A percentile compares a stretch with the other conserved stretches of the same genome.
phyloP scores from a whole-genome alignment of 2,113 vertebrate genomes.

The Lamprotornis superbus region DNA sequence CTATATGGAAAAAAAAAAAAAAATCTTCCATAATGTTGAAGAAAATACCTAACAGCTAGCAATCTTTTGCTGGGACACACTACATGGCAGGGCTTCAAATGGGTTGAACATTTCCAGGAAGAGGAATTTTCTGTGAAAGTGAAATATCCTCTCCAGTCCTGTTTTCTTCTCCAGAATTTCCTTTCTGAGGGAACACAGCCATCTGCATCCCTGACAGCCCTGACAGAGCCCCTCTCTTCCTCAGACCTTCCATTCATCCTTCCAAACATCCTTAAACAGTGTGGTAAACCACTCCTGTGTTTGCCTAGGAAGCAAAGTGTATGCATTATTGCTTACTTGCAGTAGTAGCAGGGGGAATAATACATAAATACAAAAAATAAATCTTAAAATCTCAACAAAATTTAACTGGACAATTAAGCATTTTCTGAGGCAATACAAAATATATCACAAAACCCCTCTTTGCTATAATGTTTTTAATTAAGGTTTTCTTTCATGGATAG shows the following conservation, averaged over 20 bases:
- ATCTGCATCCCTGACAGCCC: slow-evolving; percentile 68
- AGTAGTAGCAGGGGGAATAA: fast-evolving
- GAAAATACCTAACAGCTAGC: neutral
- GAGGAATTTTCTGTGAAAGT: neutral
- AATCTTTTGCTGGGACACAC: neutral
- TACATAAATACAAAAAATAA: neutral
- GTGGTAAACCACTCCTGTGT: slow-evolving; percentile 70
- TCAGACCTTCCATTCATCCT: slow-evolving; percentile 68
- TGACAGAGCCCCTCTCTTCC: neutral
- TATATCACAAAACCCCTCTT: neutral
- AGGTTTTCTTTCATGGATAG: neutral
- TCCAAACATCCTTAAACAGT: slow-evolving; percentile 72
- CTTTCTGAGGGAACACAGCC: slow-evolving; percentile 43
- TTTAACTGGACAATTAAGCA: neutral
- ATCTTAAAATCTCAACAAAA: neutral
- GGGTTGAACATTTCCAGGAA: neutral
- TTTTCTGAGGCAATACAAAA: neutral
- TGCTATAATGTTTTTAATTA: neutral
- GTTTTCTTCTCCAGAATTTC: slow-evolving; percentile 37
- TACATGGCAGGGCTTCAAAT: neutral
- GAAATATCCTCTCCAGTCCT: neutral
- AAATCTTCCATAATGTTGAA: neutral
- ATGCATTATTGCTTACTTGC: neutral
- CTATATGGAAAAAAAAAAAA: neutral
- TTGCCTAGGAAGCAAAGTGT: slow-evolving; percentile 32